A percentile compares a stretch with the other conserved stretches of the same genome.
These are phyloP conservation scores for Euclidia mi DNA, from an alignment of 2,888 invertebrate species.

Conservation along the genomic window DNA sequence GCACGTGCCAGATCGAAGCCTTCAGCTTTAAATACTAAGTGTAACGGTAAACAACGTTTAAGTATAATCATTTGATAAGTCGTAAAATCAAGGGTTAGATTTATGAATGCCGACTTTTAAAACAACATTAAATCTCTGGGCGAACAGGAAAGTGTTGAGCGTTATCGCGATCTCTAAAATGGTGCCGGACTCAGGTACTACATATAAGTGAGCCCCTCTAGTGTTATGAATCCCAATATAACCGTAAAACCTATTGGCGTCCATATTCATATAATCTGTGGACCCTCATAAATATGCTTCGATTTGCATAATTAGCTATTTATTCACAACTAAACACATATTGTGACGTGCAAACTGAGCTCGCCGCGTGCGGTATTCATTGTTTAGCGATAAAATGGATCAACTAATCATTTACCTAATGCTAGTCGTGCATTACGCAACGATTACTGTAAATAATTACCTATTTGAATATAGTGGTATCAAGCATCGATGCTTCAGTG, in stretches of 20 bases:
- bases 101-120: too few species aligned
- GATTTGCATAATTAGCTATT: slow-evolving; percentile 47
- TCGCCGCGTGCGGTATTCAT: slow-evolving; percentile 20
- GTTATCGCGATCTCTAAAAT: slow-evolving; percentile 23
- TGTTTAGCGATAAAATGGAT: slow-evolving; percentile 30
- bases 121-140: too few species aligned
- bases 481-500: slow-evolving; percentile 88
- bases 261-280: slow-evolving; percentile 31
- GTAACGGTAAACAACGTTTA: too few species aligned
- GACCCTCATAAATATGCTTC: slow-evolving; percentile 36
- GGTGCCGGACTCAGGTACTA: slow-evolving; percentile 8
- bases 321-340: slow-evolving; percentile 49
- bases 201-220: slow-evolving; percentile 23
- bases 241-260: slow-evolving; percentile 37
- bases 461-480: fast-evolving
- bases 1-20: not conserved
- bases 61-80: too few species aligned
- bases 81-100: too few species aligned
- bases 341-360: slow-evolving; percentile 30
- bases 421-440: slow-evolving; percentile 6
- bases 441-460: slow-evolving; percentile 8
- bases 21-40: slow-evolving; percentile 1
- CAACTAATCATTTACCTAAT: slow-evolving; percentile 19
- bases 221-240: slow-evolving; percentile 37
- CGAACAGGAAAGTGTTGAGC: too few species aligned